A percentile compares a stretch with the other conserved stretches of the same genome.
Evolutionary conservation across 2,888 invertebrate species (phyloP).

Genomic region (Cryptocheilus praepositus): DNA sequence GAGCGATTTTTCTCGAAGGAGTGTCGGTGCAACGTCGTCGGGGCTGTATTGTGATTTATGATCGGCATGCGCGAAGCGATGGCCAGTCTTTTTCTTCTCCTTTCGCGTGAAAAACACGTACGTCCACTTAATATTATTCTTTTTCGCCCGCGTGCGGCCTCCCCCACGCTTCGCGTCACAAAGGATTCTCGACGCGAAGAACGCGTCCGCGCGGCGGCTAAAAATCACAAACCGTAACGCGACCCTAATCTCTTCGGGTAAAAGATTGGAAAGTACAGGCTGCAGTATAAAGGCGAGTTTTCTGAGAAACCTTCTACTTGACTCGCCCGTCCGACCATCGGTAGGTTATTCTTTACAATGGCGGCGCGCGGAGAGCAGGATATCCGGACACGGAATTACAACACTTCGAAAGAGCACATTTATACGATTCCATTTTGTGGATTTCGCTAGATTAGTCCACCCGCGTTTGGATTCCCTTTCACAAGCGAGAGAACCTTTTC

Average conservation of each 20-base stretch:
- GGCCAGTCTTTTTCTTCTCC: conserved; percentile 3
- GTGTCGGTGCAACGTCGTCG: background rate
- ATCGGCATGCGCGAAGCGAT: conserved; percentile 8
- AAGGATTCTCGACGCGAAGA: conserved; percentile 31
- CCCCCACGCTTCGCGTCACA: conserved; percentile 46
- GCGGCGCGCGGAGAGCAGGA: conserved; percentile 30
- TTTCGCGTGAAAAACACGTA: conserved; percentile 33
- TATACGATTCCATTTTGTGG: conserved; percentile 15
- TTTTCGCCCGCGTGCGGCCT: conserved; percentile 26
- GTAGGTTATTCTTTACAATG: conserved; percentile 38
- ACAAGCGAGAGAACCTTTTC: no score
- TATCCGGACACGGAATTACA: conserved; percentile 40
- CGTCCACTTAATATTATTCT: conserved; percentile 53
- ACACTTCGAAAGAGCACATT: conserved; percentile 42
- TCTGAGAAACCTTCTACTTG: conserved; percentile 1
- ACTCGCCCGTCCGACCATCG: conserved; percentile 36
- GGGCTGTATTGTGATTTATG: conserved; percentile 27
- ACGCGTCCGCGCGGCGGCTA: conserved; percentile 15
- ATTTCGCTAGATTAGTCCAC: conserved; percentile 6
- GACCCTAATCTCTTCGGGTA: conserved; percentile 37
- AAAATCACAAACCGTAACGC: conserved; percentile 39
- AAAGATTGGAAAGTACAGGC: conserved; percentile 44
- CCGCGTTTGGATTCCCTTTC: no score
- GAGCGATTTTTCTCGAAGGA: conserved; percentile 2
- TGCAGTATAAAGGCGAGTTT: conserved; percentile 37